These are phyloP conservation scores for Pristionchus maxplancki DNA, from an alignment of 2,888 invertebrate species.

Conservation along the genomic window DNA sequence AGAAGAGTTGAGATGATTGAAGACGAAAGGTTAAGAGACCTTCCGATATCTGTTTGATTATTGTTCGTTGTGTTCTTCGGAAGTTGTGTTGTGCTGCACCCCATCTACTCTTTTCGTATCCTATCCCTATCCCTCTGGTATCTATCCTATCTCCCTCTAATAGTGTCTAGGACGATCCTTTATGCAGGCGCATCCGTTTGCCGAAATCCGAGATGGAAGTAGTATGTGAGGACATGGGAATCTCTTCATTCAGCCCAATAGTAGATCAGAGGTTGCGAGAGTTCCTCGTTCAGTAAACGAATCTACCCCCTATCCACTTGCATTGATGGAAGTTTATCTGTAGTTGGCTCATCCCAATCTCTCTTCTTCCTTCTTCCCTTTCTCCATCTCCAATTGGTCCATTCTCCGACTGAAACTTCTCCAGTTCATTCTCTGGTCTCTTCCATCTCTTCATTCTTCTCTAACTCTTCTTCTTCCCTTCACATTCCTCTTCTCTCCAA, in stretches of 20 bases:
- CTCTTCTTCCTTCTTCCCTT: neutral
- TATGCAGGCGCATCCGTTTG: neutral
- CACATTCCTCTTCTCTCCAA: neutral
- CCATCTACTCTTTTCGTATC: neutral
- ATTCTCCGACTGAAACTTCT: neutral
- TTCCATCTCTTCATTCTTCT: constrained; percentile 29
- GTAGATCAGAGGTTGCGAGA: neutral
- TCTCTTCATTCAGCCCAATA: neutral
- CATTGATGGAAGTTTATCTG: neutral
- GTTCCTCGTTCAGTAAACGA: neutral
- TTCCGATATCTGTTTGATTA: constrained; percentile 1
- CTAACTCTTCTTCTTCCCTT: neutral
- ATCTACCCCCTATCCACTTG: neutral
- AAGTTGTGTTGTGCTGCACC: neutral
- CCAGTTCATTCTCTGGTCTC: constrained; percentile 37
- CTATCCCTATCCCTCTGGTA: neutral
- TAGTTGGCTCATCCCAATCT: constrained; percentile 44
- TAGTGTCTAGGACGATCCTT: neutral
- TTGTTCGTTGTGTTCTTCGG: neutral
- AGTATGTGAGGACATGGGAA: neutral
- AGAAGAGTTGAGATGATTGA: neutral
- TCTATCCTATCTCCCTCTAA: neutral
- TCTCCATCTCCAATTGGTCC: constrained; percentile 51
- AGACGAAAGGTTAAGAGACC: constrained; percentile 6
- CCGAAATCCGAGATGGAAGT: neutral